Evolutionary conservation across 2,888 invertebrate species (phyloP), one percentile per base, ranked within the genome.

Genomic region (Podotricha telesiphe): DNA sequence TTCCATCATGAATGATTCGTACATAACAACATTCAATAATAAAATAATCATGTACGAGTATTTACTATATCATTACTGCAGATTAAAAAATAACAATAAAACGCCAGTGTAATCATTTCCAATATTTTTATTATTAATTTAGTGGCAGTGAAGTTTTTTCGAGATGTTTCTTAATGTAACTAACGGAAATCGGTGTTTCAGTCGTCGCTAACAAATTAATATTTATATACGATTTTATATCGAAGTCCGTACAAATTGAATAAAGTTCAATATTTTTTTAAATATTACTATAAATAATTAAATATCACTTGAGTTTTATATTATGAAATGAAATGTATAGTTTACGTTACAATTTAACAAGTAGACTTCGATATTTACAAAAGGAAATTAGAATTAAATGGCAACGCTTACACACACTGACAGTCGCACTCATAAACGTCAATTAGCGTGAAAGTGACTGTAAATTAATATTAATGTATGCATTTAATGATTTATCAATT

Each of bases 121-220:
- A 91, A 91, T 93, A 92, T 89, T 92, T 90, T 92, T 91, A 91
- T 91, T 91, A 89, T 92, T 92, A 91, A 91, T 88, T 92, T 92
- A 91, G 89, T 93, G 92, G 92, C 92, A 93, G 92, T 93, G 92
- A 92, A 93, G 88, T 90, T 89, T 82, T 87, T 83, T 87, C 83
- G 87, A 88, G 86, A 87, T 85, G 85, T 85, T 82, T 83, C 79
- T 80, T 83, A 80, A 79, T 75, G 77, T 83, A 79, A 83, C 80
- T 82, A 89, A 90, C 86, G 79, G 78, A 92, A 89, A 78, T 86
- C 82, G 84, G 84, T 78, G 88, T 85, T 85, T 85, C 85, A 82
- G 83, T 83, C 75, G 70, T 71, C 71, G 64, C 66, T 70, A 73
- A 69, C 55, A 69, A 63, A 65, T 62, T 65, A 67, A 62, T 63